Evolutionary conservation across 2,797 vertebrate species (phyloP), one percentile per base, ranked within the genome.

Genomic region (Cirrhinus mrigala): DNA sequence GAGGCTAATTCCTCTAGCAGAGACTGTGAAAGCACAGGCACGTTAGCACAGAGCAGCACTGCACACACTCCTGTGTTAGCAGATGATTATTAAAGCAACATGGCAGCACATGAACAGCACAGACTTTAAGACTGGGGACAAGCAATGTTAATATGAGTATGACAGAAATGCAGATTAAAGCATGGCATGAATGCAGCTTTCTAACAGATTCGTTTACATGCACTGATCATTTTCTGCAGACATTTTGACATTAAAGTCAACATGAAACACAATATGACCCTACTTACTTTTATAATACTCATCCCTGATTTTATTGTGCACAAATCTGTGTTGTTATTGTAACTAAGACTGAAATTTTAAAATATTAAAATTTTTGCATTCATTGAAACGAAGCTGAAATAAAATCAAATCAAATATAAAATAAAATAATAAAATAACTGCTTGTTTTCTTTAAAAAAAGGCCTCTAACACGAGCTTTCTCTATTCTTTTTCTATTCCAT

Each of bases 1-100:
- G 95, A 95, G 89, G 95, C 94, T 95, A 98, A 96, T 95, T 99
- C 98, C 95, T 99, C 97, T 93, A 99, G 96, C 92, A 99, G 96
- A 94, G 96, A 98, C 98, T 99, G 93, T 96, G 94, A 96, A 91
- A 93, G 95, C 91, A 93, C 93, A 95, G 92, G 96, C 96, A 96
- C 94, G 93, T 92, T 44, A 94, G 94, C 94, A 91, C 56, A 82
- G 83, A 87, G 74, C 83, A 82, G 87, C 85, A 56, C 89, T 76
- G 78, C 80, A 89, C 75, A 92, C 88, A 87, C 66, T 88, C 85
- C 85, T 89, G 76, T 88, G 89, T 91, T 88, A 90, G 89, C 77
- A 89, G 79, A 90, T 56, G 52, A 82, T 85, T 89, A 89, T 80
- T 50, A 52, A 82, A 90, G 85, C 69, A 84, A 89, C 88, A 84